Evolutionary conservation across 1,140 invertebrate genomes (phyloP).

Genomic region (Atopsyche davidsoni): DNA sequence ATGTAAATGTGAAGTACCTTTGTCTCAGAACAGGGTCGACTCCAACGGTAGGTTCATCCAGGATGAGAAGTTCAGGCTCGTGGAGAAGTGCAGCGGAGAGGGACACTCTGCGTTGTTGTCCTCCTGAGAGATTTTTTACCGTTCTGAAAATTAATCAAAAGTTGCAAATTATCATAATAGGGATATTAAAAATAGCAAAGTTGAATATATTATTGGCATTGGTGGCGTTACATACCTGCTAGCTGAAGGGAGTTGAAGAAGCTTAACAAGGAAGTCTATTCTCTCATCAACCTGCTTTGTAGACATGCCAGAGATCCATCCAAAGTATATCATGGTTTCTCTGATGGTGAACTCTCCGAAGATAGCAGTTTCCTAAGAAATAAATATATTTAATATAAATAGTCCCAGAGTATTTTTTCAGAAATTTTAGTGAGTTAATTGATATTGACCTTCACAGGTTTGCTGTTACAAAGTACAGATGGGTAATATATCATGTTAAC

Average conservation of each 20-base stretch:
- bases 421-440: too few relatives aligned
- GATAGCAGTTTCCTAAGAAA: slow-evolving; percentile 76
- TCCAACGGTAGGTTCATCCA: slow-evolving; percentile 93
- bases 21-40: slow-evolving; percentile 90
- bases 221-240: slow-evolving; percentile 44
- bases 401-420: too few relatives aligned
- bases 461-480: too few relatives aligned
- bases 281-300: slow-evolving; percentile 66
- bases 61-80: slow-evolving; percentile 82
- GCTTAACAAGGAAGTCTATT: slow-evolving; percentile 74
- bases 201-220: too few relatives aligned
- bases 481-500: too few relatives aligned
- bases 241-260: slow-evolving; percentile 63
- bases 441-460: too few relatives aligned
- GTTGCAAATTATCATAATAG: neutral
- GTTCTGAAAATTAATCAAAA: slow-evolving; percentile 35
- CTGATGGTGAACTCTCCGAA: slow-evolving; percentile 87
- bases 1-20: slow-evolving; percentile 47
- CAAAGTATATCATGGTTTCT: slow-evolving; percentile 89
- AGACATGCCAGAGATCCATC: slow-evolving; percentile 78
- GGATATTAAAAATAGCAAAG: slow-evolving; percentile 2
- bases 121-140: slow-evolving; percentile 83
- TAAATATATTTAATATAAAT: too few relatives aligned
- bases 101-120: slow-evolving; percentile 83
- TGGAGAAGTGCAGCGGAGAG: slow-evolving; percentile 82